These are phyloP conservation scores for Saccostrea cuccullata DNA, from an alignment of 1,140 invertebrate genomes.

Conservation along the genomic window DNA sequence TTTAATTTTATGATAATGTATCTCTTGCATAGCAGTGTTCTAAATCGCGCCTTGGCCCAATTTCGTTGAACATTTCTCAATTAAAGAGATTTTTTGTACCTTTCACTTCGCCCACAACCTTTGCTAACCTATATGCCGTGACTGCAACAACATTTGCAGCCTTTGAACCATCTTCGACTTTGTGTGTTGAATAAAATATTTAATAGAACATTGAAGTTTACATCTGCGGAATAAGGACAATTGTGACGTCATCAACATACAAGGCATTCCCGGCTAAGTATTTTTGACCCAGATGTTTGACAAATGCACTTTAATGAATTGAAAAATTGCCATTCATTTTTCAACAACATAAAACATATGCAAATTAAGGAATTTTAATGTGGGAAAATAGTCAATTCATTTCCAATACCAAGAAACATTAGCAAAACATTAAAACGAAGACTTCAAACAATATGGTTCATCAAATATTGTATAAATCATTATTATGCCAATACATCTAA, in stretches of 20 bases:
- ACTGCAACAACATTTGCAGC: no score
- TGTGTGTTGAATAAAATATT: neutral
- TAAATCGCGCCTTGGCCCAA: neutral
- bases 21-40: neutral
- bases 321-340: constrained; percentile 16
- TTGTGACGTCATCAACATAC: constrained; percentile 11
- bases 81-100: neutral
- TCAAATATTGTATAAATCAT: constrained; percentile 25
- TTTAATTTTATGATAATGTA: neutral
- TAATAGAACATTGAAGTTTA: neutral
- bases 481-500: neutral
- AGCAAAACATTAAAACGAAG: neutral
- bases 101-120: neutral
- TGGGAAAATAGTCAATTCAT: constrained; percentile 12
- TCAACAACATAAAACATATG: constrained; percentile 24
- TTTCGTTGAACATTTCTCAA: neutral
- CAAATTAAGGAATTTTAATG: constrained; percentile 20
- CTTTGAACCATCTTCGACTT: neutral
- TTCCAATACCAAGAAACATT: neutral
- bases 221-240: constrained; percentile 6
- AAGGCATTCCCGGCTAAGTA: neutral
- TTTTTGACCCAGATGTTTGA: constrained; percentile 1
- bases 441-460: neutral
- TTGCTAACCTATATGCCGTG: neutral
- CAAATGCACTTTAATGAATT: neutral